Evolutionary conservation across 2,797 vertebrate species (phyloP).

Genomic region (Iguana delicatissima): DNA sequence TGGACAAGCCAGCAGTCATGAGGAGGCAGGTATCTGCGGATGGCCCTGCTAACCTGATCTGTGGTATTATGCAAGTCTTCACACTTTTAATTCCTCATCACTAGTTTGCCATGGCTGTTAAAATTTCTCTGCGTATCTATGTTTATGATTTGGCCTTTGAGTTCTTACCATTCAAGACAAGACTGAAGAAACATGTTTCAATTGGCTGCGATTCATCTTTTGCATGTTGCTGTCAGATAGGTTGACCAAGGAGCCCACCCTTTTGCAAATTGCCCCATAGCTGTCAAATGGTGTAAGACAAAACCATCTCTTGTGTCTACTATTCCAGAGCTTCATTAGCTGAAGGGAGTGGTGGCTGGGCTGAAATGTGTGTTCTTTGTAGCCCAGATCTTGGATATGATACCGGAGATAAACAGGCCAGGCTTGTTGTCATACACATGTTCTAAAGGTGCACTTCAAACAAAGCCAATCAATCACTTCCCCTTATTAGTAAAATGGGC

Average conservation of each 20-base stretch:
- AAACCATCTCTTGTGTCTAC: slow-evolving; percentile 64
- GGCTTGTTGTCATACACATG: slow-evolving; percentile 61
- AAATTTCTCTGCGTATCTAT: slow-evolving; percentile 48
- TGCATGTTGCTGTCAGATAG: slow-evolving; percentile 27
- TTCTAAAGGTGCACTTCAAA: slow-evolving; percentile 62
- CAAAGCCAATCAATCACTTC: background rate
- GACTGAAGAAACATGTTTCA: slow-evolving; percentile 69
- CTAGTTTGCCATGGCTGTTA: slow-evolving; percentile 48
- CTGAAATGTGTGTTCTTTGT: slow-evolving; percentile 56
- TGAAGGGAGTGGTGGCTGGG: slow-evolving; percentile 73
- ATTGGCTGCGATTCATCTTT: slow-evolving; percentile 62
- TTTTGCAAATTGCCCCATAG: slow-evolving; percentile 55
- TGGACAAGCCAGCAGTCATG: background rate
- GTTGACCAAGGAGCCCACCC: slow-evolving; percentile 60
- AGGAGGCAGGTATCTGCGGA: background rate
- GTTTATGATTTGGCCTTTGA: slow-evolving; percentile 72
- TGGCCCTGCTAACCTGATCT: background rate
- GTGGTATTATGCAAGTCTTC: background rate
- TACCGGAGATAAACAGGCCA: slow-evolving; percentile 71
- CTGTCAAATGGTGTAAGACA: slow-evolving; percentile 57
- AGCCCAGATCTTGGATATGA: slow-evolving; percentile 68
- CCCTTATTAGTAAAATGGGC: background rate
- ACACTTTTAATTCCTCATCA: slow-evolving; percentile 50
- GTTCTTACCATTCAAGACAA: slow-evolving; percentile 53
- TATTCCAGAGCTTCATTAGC: slow-evolving; percentile 71